A percentile compares a stretch with the other conserved stretches of the same genome.
phyloP scores from a whole-genome alignment of 1,140 invertebrate genomes.

The Mizuhopecten yessoensis region DNA sequence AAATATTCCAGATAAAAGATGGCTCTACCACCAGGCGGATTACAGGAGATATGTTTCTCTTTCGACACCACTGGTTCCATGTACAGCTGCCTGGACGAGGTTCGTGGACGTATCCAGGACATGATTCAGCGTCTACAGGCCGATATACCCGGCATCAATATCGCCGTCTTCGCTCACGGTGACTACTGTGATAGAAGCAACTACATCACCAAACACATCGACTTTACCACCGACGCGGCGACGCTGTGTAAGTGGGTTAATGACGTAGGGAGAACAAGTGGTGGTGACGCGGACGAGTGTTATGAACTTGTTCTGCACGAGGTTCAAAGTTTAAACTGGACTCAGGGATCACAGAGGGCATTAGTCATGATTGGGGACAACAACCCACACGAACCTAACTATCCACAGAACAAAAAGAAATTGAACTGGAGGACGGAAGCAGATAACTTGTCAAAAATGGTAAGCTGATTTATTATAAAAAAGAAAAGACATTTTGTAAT shows the following conservation, averaged over 20 bases:
- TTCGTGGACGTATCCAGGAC: slow-evolving; percentile 75
- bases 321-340: slow-evolving; percentile 72
- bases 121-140: slow-evolving; percentile 75
- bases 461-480: slow-evolving; percentile 47
- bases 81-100: slow-evolving; percentile 72
- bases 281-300: slow-evolving; percentile 72
- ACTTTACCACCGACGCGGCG: slow-evolving; percentile 66
- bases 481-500: no score
- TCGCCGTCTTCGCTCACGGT: slow-evolving; percentile 72
- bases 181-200: slow-evolving; percentile 73
- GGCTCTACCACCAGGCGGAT: slow-evolving; percentile 71
- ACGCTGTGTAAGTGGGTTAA: slow-evolving; percentile 71
- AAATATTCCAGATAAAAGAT: slow-evolving; percentile 47
- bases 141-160: slow-evolving; percentile 72
- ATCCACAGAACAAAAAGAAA: slow-evolving; percentile 66
- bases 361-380: slow-evolving; percentile 77
- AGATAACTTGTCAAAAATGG: slow-evolving; percentile 62
- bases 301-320: slow-evolving; percentile 77
- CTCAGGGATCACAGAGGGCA: slow-evolving; percentile 71
- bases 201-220: slow-evolving; percentile 74
- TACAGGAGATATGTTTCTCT: slow-evolving; percentile 80
- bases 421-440: slow-evolving; percentile 74
- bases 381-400: slow-evolving; percentile 69
- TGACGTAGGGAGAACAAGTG: slow-evolving; percentile 64
- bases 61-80: slow-evolving; percentile 82